phyloP scores from a whole-genome alignment of 1,140 invertebrate genomes.

The Tyrophagus putrescentiae region DNA sequence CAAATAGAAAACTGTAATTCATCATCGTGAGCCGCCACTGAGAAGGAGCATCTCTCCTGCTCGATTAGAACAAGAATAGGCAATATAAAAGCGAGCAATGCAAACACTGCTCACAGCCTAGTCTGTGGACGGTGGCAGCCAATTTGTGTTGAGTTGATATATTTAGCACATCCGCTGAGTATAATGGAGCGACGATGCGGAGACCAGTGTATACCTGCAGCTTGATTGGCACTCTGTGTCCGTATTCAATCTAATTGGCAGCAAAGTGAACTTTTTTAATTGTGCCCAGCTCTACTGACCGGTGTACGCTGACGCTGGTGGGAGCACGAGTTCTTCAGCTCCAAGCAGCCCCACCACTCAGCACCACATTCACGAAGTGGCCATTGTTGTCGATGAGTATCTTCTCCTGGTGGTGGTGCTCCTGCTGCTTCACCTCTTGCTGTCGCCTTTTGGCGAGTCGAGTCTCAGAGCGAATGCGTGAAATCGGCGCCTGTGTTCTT shows the following conservation, averaged over 20 bases:
- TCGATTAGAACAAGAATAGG: too few relatives aligned
- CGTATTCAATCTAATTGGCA: constrained; percentile 5
- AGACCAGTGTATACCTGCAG: not conserved
- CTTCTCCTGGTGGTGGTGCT: not conserved
- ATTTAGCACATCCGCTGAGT: constrained; percentile 11
- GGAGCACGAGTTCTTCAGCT: not conserved
- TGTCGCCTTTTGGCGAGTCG: not conserved
- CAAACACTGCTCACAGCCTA: too few relatives aligned
- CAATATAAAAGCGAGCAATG: too few relatives aligned
- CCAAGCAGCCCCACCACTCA: not conserved
- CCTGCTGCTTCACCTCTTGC: not conserved
- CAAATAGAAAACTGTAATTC: too few relatives aligned
- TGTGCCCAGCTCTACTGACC: not conserved
- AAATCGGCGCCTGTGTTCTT: constrained; percentile 5
- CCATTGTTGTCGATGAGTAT: not conserved
- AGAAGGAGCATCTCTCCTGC: not conserved
- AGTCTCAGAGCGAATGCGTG: not conserved
- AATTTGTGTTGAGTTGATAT: constrained; percentile 14
- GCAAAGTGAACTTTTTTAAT: constrained; percentile 11
- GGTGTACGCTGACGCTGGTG: not conserved
- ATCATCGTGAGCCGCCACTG: too few relatives aligned
- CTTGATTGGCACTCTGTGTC: constrained; percentile 1
- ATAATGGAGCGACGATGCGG: too few relatives aligned
- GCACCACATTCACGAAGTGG: not conserved
- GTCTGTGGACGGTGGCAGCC: too few relatives aligned